Base-by-base conservation (phyloP, 2,797 vertebrate genomes). In the Paramormyrops hopkinsi region DNA sequence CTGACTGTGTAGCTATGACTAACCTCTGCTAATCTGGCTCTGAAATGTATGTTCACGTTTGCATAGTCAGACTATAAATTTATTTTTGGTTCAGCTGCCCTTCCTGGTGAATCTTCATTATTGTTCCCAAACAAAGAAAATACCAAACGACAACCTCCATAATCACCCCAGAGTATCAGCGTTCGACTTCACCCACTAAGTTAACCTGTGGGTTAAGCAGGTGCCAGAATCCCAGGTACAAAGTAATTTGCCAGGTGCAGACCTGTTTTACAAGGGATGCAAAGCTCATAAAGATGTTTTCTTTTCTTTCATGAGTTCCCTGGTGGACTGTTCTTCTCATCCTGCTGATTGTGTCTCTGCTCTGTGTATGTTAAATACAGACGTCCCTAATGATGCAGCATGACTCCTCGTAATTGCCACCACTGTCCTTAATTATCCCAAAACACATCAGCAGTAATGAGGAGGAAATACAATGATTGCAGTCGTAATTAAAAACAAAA, bases 351-450 rank as follows among this genome's bases (percentile, higher is more conserved):
- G 41, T 62, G 33, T 33, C 22, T 53, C 41, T 86, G 50, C 22
- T 53, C 41, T 86, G 50, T 41, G 82, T 88, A 14, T 76, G 59
- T 46, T 46, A 41, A 73, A 44, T 73, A 83, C 88, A 54, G 44
- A n/a, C 22, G n/a, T 88, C 88, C 53, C 87, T 14, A 84, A 91
- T 91, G 93, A 93, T 89, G 90, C 90, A 46, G 86, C 91, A 90
- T 90, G 88, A 92, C 89, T 88, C 25, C 92, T 90, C 91, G 92
- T 94, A 92, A 95, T 95, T 93, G 92, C 88, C 85, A 90, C 91
- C 89, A 93, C 94, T 95, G 95, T 94, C 95, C 95, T 96, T 95
- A 96, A 96, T 96, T 95, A 96, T 94, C 94, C 92, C 82, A 94
- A 95, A 93, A 95, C 95, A 96, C 95, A 94, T 96, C 95, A 95